Conservation (phyloP, 2,888 invertebrate species). For the Amorpha juglandis region DNA sequence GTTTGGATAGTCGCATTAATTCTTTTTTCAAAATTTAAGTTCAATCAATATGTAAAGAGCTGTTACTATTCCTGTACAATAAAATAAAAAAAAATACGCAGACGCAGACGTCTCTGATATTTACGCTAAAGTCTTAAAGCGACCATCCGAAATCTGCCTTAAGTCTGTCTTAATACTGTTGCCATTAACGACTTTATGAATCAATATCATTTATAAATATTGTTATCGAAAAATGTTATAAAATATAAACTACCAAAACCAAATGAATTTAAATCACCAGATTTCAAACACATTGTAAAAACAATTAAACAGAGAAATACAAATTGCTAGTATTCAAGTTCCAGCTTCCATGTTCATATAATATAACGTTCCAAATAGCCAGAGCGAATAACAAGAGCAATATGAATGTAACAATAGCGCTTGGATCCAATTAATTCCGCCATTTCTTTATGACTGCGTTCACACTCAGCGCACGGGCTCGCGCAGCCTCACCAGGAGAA, state of each 20-base stretch:
- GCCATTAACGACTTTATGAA: no score
- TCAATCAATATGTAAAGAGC: no score
- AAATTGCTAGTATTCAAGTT: neutral
- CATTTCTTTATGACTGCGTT: neutral
- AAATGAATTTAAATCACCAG: neutral
- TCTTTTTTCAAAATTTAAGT: no score
- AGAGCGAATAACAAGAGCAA: neutral
- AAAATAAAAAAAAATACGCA: no score
- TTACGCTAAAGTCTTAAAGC: no score
- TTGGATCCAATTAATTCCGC: slow-evolving; percentile 21
- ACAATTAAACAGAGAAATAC: neutral
- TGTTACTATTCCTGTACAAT: no score
- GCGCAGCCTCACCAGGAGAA: neutral
- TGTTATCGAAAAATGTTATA: no score
- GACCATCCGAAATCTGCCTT: no score
- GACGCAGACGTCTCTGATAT: no score
- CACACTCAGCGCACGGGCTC: neutral
- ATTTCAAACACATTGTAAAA: neutral
- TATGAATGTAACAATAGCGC: slow-evolving; percentile 6
- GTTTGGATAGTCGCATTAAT: no score
- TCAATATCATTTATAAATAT: no score
- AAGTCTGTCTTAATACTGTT: no score
- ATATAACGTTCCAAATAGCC: neutral
- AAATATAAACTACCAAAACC: neutral
- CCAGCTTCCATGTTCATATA: neutral